phyloP scores from a whole-genome alignment of 2,888 invertebrate genomes.

The Drosophila suboccidentalis region DNA sequence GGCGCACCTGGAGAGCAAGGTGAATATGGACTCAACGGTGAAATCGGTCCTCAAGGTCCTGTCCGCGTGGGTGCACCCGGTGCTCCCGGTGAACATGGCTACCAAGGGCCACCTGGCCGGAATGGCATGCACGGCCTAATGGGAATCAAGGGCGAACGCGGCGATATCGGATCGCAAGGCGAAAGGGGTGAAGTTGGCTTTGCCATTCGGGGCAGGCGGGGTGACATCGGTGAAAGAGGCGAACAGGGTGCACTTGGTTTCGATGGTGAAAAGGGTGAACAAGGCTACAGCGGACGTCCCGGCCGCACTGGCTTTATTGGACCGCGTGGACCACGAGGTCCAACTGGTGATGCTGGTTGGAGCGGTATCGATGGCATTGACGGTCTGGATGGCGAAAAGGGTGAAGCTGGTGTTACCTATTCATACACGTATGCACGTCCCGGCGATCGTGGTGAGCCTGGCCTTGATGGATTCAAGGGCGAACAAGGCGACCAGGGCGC shows the following conservation, averaged over 20 bases:
- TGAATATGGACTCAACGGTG: constrained; percentile 89
- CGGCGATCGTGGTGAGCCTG: constrained; percentile 86
- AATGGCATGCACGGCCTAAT: constrained; percentile 87
- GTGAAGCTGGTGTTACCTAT: constrained; percentile 83
- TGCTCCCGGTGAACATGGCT: constrained; percentile 86
- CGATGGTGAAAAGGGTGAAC: constrained; percentile 79
- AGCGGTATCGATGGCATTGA: constrained; percentile 84
- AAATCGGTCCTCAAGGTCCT: constrained; percentile 88
- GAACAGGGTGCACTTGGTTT: constrained; percentile 86
- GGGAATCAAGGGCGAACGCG: constrained; percentile 89
- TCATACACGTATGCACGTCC: constrained; percentile 80
- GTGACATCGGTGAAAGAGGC: constrained; percentile 86
- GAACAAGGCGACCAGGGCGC: constrained; percentile 86
- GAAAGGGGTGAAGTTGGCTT: constrained; percentile 87
- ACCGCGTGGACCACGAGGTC: constrained; percentile 87
- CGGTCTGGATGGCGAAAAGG: constrained; percentile 81
- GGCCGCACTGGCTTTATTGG: constrained; percentile 88
- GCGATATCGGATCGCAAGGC: constrained; percentile 88
- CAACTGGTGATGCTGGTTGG: constrained; percentile 84
- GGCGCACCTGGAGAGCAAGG: constrained; percentile 94
- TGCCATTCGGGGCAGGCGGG: constrained; percentile 76
- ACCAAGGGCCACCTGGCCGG: constrained; percentile 86
- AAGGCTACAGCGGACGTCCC: constrained; percentile 84
- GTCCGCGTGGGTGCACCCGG: constrained; percentile 88
- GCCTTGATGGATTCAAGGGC: constrained; percentile 86